Percentiles rank a stretch among this genome's conserved stretches.
These are phyloP conservation scores for Limnephilus rhombicus DNA, from an alignment of 2,888 invertebrate genomes.

Conservation along the genomic window DNA sequence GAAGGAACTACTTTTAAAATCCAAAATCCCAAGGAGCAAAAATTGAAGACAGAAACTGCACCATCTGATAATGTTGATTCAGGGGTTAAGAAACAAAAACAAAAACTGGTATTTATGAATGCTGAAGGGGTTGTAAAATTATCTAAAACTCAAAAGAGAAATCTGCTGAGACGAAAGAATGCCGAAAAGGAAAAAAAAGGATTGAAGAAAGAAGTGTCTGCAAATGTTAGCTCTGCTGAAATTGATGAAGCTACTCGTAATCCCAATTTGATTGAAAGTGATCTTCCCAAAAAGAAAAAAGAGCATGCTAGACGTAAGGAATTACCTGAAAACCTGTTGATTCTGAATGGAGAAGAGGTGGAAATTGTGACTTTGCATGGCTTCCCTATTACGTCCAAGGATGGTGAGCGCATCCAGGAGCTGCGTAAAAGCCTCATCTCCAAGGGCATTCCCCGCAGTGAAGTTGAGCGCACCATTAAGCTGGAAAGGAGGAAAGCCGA, in stretches of 20 bases:
- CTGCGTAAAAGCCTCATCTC: conserved; percentile 81
- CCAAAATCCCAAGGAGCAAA: conserved; percentile 1
- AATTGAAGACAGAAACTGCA: background rate
- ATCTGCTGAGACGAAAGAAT: conserved; percentile 54
- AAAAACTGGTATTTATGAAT: conserved; percentile 23
- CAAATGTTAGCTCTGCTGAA: conserved; percentile 31
- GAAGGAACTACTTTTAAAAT: background rate
- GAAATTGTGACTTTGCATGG: conserved; percentile 82
- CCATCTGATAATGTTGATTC: background rate
- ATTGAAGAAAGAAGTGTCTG: conserved; percentile 48
- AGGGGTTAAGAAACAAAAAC: conserved; percentile 30
- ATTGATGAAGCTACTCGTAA: conserved; percentile 49
- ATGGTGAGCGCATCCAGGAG: conserved; percentile 81
- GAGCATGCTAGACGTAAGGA: conserved; percentile 75
- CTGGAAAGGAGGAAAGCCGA: conserved; percentile 85
- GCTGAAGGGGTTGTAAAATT: background rate
- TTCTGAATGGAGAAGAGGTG: conserved; percentile 81
- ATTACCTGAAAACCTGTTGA: conserved; percentile 76
- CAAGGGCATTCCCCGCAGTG: conserved; percentile 83
- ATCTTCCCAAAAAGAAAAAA: conserved; percentile 67
- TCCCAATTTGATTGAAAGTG: conserved; percentile 47
- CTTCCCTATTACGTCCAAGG: conserved; percentile 84
- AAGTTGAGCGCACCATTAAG: conserved; percentile 82
- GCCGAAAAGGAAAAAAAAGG: conserved; percentile 67
- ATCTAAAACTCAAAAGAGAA: conserved; percentile 46